Conservation (phyloP, 2,797 vertebrate genomes). For the Notolepis coatsorum region DNA sequence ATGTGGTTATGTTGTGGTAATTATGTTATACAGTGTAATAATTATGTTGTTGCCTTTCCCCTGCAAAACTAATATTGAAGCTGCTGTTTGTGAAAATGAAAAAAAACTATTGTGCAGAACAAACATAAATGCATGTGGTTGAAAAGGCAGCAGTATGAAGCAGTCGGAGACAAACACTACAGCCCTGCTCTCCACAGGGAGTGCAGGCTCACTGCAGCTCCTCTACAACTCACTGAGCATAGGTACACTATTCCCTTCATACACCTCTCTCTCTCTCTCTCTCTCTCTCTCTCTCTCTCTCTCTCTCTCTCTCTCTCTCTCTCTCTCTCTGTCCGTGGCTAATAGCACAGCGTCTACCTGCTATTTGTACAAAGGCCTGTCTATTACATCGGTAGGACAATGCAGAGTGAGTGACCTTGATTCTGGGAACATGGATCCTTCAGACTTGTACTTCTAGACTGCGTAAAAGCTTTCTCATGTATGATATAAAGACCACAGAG, state of each 20-base stretch:
- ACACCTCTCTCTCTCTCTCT: conserved; percentile 27
- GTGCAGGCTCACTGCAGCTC: too few species aligned
- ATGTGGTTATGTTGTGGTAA: too few species aligned
- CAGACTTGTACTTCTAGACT: conserved; percentile 58
- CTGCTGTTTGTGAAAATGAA: too few species aligned
- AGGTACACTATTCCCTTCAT: conserved; percentile 19
- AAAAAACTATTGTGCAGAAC: too few species aligned
- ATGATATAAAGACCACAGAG: conserved; percentile 65
- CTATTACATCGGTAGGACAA: conserved; percentile 55
- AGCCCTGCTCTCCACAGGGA: too few species aligned
- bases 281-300: conserved; percentile 12
- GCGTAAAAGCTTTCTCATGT: conserved; percentile 81
- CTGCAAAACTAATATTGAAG: too few species aligned
- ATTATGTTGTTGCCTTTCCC: too few species aligned
- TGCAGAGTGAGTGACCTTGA: conserved; percentile 47
- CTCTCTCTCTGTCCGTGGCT: background rate
- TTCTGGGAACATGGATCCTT: conserved; percentile 58
- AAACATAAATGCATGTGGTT: too few species aligned
- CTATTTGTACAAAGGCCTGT: conserved; percentile 50
- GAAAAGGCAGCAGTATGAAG: too few species aligned
- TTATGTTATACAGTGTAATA: too few species aligned
- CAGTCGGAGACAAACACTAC: too few species aligned
- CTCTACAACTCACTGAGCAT: conserved; percentile 27
- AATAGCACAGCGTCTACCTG: conserved; percentile 40
- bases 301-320: background rate